Evolutionary conservation across 2,888 invertebrate genomes (phyloP).

Genomic region (Abrostola tripartita): DNA sequence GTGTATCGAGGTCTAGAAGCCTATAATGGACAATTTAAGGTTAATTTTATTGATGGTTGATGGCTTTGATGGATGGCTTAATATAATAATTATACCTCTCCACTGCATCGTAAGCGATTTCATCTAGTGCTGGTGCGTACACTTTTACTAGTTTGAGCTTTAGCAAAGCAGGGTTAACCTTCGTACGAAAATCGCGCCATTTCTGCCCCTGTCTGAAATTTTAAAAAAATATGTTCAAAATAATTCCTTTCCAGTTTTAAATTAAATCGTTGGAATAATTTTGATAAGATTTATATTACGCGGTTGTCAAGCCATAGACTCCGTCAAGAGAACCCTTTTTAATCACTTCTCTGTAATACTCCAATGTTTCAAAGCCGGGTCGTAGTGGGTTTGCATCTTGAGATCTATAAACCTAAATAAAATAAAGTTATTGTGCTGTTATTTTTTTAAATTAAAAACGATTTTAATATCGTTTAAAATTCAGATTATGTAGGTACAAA

Average conservation of each 20-base stretch:
- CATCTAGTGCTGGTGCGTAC: constrained; percentile 83
- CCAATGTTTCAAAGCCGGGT: constrained; percentile 76
- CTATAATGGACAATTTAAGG: too few relatives aligned
- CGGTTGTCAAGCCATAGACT: constrained; percentile 75
- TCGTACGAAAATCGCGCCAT: constrained; percentile 90
- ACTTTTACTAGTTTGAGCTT: constrained; percentile 88
- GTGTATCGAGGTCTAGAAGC: too few relatives aligned
- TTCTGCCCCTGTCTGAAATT: constrained; percentile 88
- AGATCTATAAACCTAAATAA: constrained; percentile 76
- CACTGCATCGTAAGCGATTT: constrained; percentile 81
- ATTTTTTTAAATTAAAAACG: too few relatives aligned
- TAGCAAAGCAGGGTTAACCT: constrained; percentile 90
- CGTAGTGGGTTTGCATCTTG: constrained; percentile 79
- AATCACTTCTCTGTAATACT: constrained; percentile 75
- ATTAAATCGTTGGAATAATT: background rate
- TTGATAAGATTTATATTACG: constrained; percentile 62
- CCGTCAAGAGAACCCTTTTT: constrained; percentile 74
- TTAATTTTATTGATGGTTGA: too few relatives aligned
- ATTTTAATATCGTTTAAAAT: too few relatives aligned
- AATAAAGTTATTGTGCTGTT: constrained; percentile 3
- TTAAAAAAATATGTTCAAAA: background rate
- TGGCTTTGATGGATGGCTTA: too few relatives aligned
- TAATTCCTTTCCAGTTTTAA: background rate
- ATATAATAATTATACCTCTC: constrained; percentile 62
- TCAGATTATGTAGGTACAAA: too few relatives aligned